Conservation (phyloP, 2,797 vertebrate species). For the Halcyon smyrnensis region DNA sequence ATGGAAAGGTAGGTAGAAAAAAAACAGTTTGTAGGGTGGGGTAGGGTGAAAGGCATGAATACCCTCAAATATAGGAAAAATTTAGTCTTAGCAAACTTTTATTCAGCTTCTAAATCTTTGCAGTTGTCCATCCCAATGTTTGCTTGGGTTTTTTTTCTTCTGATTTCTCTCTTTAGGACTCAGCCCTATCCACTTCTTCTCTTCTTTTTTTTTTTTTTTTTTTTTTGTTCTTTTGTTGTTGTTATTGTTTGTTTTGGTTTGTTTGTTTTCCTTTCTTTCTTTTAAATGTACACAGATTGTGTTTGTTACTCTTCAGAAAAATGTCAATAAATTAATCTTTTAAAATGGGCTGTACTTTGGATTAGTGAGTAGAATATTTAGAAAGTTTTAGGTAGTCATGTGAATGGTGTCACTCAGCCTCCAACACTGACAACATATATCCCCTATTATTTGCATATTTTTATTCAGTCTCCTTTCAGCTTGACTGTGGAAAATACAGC, state of each 20-base stretch:
- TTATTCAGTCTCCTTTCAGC: not conserved
- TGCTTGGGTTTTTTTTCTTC: not conserved
- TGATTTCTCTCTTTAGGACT: not conserved
- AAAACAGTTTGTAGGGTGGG: rapidly evolving
- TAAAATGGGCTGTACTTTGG: not conserved
- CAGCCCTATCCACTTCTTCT: not conserved
- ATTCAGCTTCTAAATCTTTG: not conserved
- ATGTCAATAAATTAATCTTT: not conserved
- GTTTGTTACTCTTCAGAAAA: slow-evolving; percentile 12
- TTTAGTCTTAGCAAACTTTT: not conserved
- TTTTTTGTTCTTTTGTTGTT: too few species aligned
- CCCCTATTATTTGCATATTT: not conserved
- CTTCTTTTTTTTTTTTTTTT: too few species aligned
- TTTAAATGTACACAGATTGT: not conserved
- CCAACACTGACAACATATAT: not conserved
- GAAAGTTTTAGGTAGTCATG: not conserved
- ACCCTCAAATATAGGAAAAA: not conserved
- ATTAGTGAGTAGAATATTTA: not conserved
- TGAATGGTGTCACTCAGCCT: not conserved
- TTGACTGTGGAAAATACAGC: not conserved
- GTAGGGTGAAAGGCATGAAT: rapidly evolving
- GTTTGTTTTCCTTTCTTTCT: not conserved
- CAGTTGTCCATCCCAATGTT: not conserved
- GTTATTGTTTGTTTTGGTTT: not conserved
- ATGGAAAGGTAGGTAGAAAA: not conserved